Conservation (phyloP, 2,888 invertebrate species). For the Cataglyphis rosenhaueri region DNA sequence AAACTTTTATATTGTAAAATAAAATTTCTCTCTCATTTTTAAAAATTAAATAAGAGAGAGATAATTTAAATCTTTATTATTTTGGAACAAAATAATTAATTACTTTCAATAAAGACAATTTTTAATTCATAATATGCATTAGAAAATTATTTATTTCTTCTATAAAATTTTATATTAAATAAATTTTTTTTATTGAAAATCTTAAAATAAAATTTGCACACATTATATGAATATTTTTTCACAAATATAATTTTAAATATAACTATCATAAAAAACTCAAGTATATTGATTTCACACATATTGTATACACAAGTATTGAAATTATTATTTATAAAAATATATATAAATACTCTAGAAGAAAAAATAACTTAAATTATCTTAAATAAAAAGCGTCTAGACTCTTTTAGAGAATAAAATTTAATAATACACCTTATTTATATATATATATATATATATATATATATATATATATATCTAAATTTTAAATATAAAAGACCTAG, state of each 20-base stretch:
- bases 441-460: not conserved
- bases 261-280: not conserved
- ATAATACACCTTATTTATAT: not conserved
- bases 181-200: slow-evolving; percentile 1
- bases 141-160: not conserved
- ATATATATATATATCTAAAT: not conserved
- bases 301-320: not conserved
- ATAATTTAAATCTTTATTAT: not conserved
- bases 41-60: not conserved
- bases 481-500: not conserved
- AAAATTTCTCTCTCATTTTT: not conserved
- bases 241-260: slow-evolving; percentile 4
- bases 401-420: not conserved
- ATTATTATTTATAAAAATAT: not conserved
- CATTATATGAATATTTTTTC: not conserved
- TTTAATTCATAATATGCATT: not conserved
- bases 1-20: slow-evolving; percentile 3
- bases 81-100: not conserved
- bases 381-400: not conserved
- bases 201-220: not conserved
- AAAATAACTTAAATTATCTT: not conserved
- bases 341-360: not conserved
- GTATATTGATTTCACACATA: not conserved
- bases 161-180: slow-evolving; percentile 1
- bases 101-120: not conserved